These are phyloP conservation scores for Colius striatus DNA, from an alignment of 2,113 vertebrate genomes.

Conservation along the genomic window DNA sequence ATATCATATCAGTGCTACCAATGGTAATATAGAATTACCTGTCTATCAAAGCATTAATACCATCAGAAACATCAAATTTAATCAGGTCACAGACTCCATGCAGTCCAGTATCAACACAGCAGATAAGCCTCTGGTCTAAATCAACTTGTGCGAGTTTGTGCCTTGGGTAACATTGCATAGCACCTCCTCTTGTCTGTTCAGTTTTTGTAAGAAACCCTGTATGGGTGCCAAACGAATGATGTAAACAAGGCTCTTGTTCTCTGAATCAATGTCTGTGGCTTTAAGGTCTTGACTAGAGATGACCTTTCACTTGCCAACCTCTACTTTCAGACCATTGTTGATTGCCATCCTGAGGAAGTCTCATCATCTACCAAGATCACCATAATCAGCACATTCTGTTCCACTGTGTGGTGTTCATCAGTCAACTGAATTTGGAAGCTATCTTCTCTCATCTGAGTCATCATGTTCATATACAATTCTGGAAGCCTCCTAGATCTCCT, in stretches of 20 bases:
- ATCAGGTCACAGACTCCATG: no score
- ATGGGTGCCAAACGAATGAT: conserved; percentile 55
- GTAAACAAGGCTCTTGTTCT: conserved; percentile 70
- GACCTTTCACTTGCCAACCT: conserved; percentile 59
- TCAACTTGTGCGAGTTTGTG: conserved; percentile 76
- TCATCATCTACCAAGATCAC: conserved; percentile 73
- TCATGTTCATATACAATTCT: conserved; percentile 74
- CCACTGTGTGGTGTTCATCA: conserved; percentile 62
- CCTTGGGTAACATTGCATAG: conserved; percentile 64
- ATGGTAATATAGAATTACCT: no score
- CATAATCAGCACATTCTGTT: conserved; percentile 58
- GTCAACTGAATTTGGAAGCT: conserved; percentile 71
- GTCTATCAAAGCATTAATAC: no score
- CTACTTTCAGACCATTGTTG: conserved; percentile 61
- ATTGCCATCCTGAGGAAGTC: conserved; percentile 58
- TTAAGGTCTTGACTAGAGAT: conserved; percentile 67
- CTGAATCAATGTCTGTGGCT: conserved; percentile 72
- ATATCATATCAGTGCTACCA: no score
- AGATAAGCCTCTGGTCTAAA: no score
- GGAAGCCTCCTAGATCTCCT: conserved; percentile 70
- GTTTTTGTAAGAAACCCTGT: conserved; percentile 78
- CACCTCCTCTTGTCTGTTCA: conserved; percentile 76
- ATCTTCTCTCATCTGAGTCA: conserved; percentile 72
- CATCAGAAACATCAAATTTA: no score
- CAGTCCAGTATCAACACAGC: no score